Conservation (phyloP, 2,888 invertebrate species). For the Crocallis elinguaria region DNA sequence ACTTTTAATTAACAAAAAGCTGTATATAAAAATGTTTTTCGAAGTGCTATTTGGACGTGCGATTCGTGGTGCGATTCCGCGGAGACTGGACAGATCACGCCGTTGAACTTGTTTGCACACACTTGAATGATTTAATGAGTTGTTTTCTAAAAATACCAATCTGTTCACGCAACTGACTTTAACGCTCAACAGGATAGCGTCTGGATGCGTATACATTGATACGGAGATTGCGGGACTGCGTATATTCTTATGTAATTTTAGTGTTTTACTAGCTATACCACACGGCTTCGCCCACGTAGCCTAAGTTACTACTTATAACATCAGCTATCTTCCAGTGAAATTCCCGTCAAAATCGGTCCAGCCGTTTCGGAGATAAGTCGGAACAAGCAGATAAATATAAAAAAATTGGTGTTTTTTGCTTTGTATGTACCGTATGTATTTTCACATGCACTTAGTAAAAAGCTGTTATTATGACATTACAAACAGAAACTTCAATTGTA, state of each 20-base stretch:
- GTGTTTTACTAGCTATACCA: no score
- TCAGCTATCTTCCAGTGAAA: no score
- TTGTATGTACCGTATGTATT: no score
- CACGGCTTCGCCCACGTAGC: no score
- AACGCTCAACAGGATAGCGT: neutral
- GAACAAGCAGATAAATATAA: no score
- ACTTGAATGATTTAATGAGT: constrained; percentile 43
- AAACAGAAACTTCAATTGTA: no score
- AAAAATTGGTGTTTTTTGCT: no score
- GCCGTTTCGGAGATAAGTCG: no score
- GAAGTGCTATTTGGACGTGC: neutral
- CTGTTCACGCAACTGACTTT: constrained; percentile 13
- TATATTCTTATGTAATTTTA: neutral
- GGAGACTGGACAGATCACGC: constrained; percentile 9
- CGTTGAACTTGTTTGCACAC: constrained; percentile 9
- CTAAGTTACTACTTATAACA: no score
- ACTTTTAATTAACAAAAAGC: constrained; percentile 11
- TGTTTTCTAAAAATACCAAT: constrained; percentile 56
- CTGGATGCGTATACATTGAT: neutral
- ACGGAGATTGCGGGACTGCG: constrained; percentile 1
- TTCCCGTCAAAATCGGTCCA: no score
- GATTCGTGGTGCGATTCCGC: neutral
- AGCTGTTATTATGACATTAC: no score
- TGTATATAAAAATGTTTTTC: neutral
- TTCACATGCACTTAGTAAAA: no score